phyloP scores from a whole-genome alignment of 2,888 invertebrate species.

The Eilema sororculum region DNA sequence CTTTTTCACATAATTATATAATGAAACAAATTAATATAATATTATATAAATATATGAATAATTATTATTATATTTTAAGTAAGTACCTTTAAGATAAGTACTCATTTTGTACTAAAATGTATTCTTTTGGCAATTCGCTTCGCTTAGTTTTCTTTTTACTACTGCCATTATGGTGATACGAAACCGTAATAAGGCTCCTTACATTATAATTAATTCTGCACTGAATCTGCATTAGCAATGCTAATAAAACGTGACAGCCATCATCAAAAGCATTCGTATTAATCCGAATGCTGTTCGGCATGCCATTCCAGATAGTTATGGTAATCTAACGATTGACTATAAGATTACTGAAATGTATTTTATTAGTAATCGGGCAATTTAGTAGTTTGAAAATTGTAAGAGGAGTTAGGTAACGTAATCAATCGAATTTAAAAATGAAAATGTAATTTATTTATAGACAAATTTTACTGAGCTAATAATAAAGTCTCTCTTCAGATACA shows the following conservation, averaged over 20 bases:
- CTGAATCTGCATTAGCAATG: conserved; percentile 48
- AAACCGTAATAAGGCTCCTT: conserved; percentile 37
- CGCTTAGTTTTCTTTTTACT: conserved; percentile 13
- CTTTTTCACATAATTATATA: too few relatives aligned
- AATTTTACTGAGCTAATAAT: too few relatives aligned
- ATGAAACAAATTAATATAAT: too few relatives aligned
- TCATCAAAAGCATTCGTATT: conserved; percentile 31
- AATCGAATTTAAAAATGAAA: neutral
- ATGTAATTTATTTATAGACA: neutral
- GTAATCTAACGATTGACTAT: conserved; percentile 31
- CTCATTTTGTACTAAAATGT: neutral
- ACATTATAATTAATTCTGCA: conserved; percentile 46
- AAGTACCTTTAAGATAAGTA: too few relatives aligned
- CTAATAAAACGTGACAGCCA: conserved; percentile 46
- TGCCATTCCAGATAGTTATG: conserved; percentile 48
- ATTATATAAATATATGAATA: too few relatives aligned
- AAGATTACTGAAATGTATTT: neutral
- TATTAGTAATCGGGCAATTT: neutral
- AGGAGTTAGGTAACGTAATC: neutral
- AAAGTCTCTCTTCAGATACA: too few relatives aligned
- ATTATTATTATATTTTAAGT: too few relatives aligned
- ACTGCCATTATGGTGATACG: conserved; percentile 10
- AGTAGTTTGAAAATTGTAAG: neutral
- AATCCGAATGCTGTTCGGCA: conserved; percentile 33
- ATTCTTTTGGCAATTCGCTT: neutral